phyloP scores from a whole-genome alignment of 2,113 vertebrate species.

The Struthio camelus region DNA sequence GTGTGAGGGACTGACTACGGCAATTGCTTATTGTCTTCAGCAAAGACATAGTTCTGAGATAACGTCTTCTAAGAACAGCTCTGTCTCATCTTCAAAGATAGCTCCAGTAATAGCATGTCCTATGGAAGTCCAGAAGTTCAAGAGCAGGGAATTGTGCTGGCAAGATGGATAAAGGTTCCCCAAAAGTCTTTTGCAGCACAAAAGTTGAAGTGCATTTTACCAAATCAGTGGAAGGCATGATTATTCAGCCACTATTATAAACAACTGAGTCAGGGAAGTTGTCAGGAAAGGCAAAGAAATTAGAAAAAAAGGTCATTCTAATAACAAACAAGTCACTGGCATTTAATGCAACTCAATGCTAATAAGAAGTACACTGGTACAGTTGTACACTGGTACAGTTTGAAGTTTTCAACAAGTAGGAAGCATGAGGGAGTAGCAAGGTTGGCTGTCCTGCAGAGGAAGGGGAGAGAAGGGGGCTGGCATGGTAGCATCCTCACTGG shows the following conservation, averaged over 20 bases:
- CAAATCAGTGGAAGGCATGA: neutral
- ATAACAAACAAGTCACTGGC: neutral
- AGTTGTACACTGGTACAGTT: neutral
- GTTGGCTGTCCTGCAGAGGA: accelerated
- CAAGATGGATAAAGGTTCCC: neutral
- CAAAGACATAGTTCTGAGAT: neutral
- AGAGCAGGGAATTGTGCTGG: neutral
- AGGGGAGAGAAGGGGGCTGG: neutral
- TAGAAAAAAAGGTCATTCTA: neutral
- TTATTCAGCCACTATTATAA: neutral
- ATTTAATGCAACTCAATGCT: neutral
- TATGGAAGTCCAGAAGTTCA: neutral
- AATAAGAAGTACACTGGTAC: neutral
- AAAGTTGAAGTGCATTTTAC: neutral
- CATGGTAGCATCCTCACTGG: neutral
- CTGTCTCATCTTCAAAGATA: neutral
- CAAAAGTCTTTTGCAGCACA: neutral
- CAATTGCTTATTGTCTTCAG: neutral
- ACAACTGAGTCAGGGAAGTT: neutral
- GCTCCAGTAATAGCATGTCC: neutral
- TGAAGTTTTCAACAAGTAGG: neutral
- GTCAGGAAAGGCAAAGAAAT: neutral
- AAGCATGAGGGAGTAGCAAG: neutral
- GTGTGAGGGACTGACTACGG: neutral
- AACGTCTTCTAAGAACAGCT: neutral